Evolutionary conservation across 2,113 vertebrate genomes (phyloP), one percentile per base, ranked within the genome.

Genomic region (Rhinoptilus africanus): DNA sequence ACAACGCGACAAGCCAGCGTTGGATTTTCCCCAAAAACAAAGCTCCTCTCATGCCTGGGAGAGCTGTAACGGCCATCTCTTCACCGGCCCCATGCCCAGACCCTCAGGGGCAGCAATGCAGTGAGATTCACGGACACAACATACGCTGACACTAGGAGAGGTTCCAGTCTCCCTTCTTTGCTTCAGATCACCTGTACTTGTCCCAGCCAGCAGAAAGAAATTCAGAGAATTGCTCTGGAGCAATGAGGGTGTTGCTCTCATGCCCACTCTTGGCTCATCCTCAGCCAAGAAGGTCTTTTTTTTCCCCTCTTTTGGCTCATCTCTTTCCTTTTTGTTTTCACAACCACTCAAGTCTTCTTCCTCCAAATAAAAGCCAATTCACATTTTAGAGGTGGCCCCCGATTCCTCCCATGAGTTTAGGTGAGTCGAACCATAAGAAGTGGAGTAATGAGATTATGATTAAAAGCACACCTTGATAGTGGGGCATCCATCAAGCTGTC

Each of bases 391-490:
- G 96, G 94, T 80, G 94, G 96, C 92, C 94, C 81, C 77, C 64
- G 51, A 97, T 95, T 96, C 97, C 95, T 97, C 96, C 97, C 97
- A 95, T 96, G 97, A 96, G 95, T 94, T 96, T 97, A 98, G 97
- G 98, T 97, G 97, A 98, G 95, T 93, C 77, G 95, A 96, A 96
- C 97, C 96, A 98, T 96, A 97, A 98, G 97, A 98, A 98, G 93
- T 97, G 89, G 98, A 98, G 97, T 98, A 98, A 98, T 98, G 97
- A 98, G 97, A 97, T 98, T 97, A 98, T 98, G 97, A 98, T 98
- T 98, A 98, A 98, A 98, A 98, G 96, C 97, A 97, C 95, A 98
- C 97, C 97, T 97, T 97, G 96, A 98, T 98, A 97, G 97, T 96
- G 92, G 92, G 93, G 95, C 96, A 98, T 98, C 97, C 98, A 98